Base-by-base conservation (phyloP, 2,797 vertebrate species). In the Cossypha polioptera region DNA sequence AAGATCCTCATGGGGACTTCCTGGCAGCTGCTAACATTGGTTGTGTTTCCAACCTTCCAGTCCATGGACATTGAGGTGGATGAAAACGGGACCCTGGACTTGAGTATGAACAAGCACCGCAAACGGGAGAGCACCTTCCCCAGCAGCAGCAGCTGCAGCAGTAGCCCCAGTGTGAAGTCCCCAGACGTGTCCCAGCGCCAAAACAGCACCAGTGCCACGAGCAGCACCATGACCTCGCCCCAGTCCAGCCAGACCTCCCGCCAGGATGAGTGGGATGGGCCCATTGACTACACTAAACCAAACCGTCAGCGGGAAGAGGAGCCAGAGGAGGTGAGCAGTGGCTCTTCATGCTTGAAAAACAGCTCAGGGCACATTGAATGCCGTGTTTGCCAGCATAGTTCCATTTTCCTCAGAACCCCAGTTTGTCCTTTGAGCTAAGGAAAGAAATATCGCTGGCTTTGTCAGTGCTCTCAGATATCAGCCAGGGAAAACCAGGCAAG, bases 271-370 rank as follows among this genome's bases (percentile, higher is more conserved):
- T 99, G 99, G 99, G 99, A 99, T 57, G 99, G 99, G 22, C 99
- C 99, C 62, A 98, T 99, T 88, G 99, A 99, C 98, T 99, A 99
- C 97, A 99, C 99, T 28, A 99, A 99, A 97, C 98, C 99, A 92
- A 99, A 99, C 96, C 99, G 99, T 6, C 99, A 98, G 80, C 98
- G 99, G 79, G 99, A 99, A 72, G 99, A 99, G 97, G 99, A 99
- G 68, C 96, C 98, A 6, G 99, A 99, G 68, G 99, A 99, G 99
- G 99, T 99, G 95, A 95, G 98, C 29, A 1, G 19, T 20, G 48
- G 29, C 35, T 69, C 17, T 11, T 40, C 33, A 0, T 11, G 28
- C 28, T 83, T 45, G 21, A 63, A 16, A 19, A 29, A 38, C 48
- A 59, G 3, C 40, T 83, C 36, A 15, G 2, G n/a, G 10, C 69